These are phyloP conservation scores for Amblyopsis rosae DNA, from an alignment of 2,113 vertebrate genomes.

Conservation along the genomic window DNA sequence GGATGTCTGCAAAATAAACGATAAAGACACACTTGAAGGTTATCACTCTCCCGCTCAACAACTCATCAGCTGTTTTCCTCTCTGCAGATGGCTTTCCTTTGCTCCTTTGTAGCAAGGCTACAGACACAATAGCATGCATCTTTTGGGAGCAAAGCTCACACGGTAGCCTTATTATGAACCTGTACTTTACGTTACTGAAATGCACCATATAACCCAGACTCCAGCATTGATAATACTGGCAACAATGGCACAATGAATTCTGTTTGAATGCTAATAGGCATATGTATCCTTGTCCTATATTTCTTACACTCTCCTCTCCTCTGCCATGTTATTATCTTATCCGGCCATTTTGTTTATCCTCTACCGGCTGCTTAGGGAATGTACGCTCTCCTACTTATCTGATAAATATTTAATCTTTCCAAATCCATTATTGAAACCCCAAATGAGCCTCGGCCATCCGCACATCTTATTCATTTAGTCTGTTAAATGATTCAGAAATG, in stretches of 20 bases:
- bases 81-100: not conserved
- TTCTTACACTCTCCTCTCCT: not conserved
- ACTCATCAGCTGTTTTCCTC: conserved; percentile 7
- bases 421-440: conserved; percentile 76
- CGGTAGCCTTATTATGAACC: conserved; percentile 30
- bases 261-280: conserved; percentile 18
- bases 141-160: conserved; percentile 27
- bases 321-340: conserved; percentile 15
- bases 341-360: conserved; percentile 62
- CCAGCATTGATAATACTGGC: no score
- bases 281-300: conserved; percentile 12
- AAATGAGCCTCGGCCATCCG: conserved; percentile 58
- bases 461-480: conserved; percentile 64
- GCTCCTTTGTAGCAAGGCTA: not conserved
- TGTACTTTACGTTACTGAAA: conserved; percentile 46
- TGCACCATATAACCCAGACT: not conserved
- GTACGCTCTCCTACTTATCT: conserved; percentile 40
- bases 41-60: conserved; percentile 46
- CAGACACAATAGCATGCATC: conserved; percentile 19
- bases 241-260: conserved; percentile 2
- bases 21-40: conserved; percentile 35
- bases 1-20: conserved; percentile 23
- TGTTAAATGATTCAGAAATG: conserved; percentile 62
- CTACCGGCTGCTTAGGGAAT: conserved; percentile 40
- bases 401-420: conserved; percentile 74